Evolutionary conservation across 1,140 invertebrate species (phyloP), one percentile per base, ranked within the genome.

Genomic region (Atopsyche davidsoni): DNA sequence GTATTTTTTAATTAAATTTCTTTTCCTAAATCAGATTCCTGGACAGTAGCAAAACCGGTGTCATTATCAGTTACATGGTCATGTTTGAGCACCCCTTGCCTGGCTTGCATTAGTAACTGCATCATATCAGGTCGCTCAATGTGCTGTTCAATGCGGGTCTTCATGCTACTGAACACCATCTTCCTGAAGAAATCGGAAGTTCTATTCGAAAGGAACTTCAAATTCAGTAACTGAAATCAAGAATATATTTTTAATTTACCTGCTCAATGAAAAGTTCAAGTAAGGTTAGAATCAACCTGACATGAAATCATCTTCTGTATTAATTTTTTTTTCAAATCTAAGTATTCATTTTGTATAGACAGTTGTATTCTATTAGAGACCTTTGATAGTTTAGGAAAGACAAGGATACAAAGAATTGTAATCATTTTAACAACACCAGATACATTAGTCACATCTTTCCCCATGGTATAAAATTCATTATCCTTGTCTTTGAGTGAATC

Each of bases 81-180:
- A 32, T 57, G 36, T 42, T 50, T 53, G 16, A 54, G 44, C 32
- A 53, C 40, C 4, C 61, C 62, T 42, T 61, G 49, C 43, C 52
- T 55, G 1, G 68, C 64, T 40, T 68, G 59, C 39, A 73, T 64
- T 56, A 76, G 60, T 4, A 75, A 24, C 41, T 75, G 63, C 3
- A 77, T 60, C 63, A 77, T 65, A 60, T 75, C 72, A 4, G 28
- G 23, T 31, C 23, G 11, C 9, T 31, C 23, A 3, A 44, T 28
- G 3, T n/a, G 10, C 10, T 25, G 16, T 19, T 44, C 42, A 18
- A 18, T 19, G 17, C 42, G 28, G 1, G 13, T 17, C 22, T 25
- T 31, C 4, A 44, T 44, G 17, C 4, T 13, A 16, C 19, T 18
- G 2, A 2, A 16, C 3, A 44, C 18, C 10, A 44, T 6, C 2